These are phyloP conservation scores for Tethya wilhelma DNA, from an alignment of 37 sponge, comb jelly and placozoan genomes.

Conservation along the genomic window DNA sequence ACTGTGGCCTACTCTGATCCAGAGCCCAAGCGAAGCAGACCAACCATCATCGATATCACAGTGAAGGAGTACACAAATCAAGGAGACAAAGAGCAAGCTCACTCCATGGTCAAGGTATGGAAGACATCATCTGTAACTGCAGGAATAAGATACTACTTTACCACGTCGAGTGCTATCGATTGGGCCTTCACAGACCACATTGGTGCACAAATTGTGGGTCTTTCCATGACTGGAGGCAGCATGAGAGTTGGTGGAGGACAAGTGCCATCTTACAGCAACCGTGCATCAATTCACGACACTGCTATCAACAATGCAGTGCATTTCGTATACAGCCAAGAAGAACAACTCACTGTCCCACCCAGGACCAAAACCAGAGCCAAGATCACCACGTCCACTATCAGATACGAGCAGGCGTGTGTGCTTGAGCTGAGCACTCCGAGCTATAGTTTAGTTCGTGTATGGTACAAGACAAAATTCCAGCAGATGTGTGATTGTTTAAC, in stretches of 20 bases:
- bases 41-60: not conserved
- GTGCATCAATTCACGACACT: not conserved
- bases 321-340: not conserved
- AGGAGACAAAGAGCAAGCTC: not conserved
- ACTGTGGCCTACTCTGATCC: not conserved
- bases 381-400: not conserved
- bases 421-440: not conserved
- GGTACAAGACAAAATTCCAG: not conserved
- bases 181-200: not conserved
- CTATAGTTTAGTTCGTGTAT: not conserved
- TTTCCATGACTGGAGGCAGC: not conserved
- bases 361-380: not conserved
- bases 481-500: too few relatives aligned
- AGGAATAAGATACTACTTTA: not conserved
- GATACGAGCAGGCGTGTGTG: not conserved
- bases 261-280: too few relatives aligned
- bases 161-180: not conserved
- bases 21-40: not conserved
- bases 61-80: not conserved
- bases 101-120: not conserved
- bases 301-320: not conserved
- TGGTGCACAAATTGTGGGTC: not conserved
- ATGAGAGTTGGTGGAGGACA: not conserved
- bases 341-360: not conserved
- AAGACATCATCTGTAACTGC: not conserved